phyloP scores from a whole-genome alignment of 2,113 vertebrate species.

The Ardeotis arabs region DNA sequence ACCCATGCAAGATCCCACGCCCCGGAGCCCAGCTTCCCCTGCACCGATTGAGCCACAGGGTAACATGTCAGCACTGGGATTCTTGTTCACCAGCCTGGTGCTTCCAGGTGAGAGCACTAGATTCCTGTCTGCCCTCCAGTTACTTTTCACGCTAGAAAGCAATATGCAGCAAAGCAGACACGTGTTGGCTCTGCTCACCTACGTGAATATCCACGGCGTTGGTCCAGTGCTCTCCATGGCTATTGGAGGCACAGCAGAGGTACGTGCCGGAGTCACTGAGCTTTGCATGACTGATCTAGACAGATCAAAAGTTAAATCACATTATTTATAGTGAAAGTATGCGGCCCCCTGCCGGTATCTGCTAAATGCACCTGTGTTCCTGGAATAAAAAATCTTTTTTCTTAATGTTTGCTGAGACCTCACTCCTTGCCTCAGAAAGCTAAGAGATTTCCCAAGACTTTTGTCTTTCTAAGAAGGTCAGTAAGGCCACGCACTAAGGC shows the following conservation, averaged over 20 bases:
- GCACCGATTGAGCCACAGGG: neutral
- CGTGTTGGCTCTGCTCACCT: slow-evolving; percentile 64
- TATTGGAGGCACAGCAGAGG: slow-evolving; percentile 83
- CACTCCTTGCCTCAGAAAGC: neutral
- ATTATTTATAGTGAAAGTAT: neutral
- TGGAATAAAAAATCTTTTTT: neutral
- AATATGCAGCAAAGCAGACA: fast-evolving
- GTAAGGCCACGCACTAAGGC: neutral
- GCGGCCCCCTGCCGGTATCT: neutral
- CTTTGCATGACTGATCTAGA: slow-evolving; percentile 35
- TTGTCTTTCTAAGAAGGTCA: neutral
- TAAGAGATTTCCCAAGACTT: neutral
- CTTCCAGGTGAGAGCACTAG: neutral
- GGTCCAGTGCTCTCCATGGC: slow-evolving; percentile 79
- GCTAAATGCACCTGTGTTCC: fast-evolving
- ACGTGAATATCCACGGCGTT: slow-evolving; percentile 76
- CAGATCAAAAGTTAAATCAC: neutral
- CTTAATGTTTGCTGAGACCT: neutral
- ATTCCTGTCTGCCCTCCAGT: neutral
- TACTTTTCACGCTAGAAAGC: neutral
- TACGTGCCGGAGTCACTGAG: slow-evolving; percentile 72
- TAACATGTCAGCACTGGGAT: neutral
- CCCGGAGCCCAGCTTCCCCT: neutral
- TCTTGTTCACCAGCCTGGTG: fast-evolving
- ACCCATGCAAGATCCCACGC: neutral